A percentile compares a stretch with the other conserved stretches of the same genome.
These are phyloP conservation scores for Antheraea pernyi DNA, from an alignment of 1,140 invertebrate species.

Conservation along the genomic window DNA sequence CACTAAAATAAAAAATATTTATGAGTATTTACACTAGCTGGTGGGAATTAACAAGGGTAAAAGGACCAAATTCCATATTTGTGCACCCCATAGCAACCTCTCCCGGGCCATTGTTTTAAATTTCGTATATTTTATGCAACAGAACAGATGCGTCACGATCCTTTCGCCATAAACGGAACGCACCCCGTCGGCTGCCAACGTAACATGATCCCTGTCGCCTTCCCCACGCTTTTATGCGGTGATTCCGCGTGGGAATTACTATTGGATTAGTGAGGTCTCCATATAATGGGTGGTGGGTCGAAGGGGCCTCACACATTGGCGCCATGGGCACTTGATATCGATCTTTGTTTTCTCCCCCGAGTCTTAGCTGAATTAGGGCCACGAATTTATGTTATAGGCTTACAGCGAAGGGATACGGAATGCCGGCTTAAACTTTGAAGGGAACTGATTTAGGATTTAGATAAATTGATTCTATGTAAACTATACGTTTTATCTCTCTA, in stretches of 20 bases:
- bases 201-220: conserved; percentile 27
- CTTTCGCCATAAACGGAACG: conserved; percentile 44
- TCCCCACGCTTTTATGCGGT: conserved; percentile 31
- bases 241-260: conserved; percentile 30
- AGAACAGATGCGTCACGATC: conserved; percentile 55
- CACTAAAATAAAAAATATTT: background rate
- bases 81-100: conserved; percentile 16
- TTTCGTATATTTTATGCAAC: conserved; percentile 48
- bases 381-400: conserved; percentile 59
- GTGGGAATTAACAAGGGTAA: background rate
- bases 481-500: no score
- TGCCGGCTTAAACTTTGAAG: conserved; percentile 33
- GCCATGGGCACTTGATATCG: conserved; percentile 63
- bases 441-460: conserved; percentile 20
- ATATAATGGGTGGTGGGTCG: conserved; percentile 37
- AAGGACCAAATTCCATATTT: conserved; percentile 20
- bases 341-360: conserved; percentile 68
- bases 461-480: conserved; percentile 19
- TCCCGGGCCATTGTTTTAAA: conserved; percentile 37
- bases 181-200: conserved; percentile 35
- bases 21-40: background rate
- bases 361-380: conserved; percentile 60
- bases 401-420: conserved; percentile 42
- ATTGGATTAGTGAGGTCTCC: conserved; percentile 47
- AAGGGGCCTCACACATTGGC: conserved; percentile 48